These are phyloP conservation scores for Montifringilla adamsi DNA, from an alignment of 2,113 vertebrate genomes.

Conservation along the genomic window DNA sequence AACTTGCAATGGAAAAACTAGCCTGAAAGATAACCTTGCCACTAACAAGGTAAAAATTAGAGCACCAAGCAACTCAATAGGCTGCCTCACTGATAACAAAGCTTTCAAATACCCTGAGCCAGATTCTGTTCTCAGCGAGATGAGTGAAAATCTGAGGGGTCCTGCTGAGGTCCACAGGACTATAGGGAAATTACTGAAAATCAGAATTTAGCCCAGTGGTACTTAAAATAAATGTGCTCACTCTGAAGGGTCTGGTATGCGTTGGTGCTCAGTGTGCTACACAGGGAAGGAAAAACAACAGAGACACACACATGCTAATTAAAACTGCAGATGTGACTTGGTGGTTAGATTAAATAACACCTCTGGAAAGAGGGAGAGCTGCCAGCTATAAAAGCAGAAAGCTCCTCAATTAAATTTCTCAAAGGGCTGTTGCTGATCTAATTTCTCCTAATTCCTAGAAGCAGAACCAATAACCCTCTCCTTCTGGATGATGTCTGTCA, in stretches of 20 bases:
- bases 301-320: constrained; percentile 12
- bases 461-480: neutral
- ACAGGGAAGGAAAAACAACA: constrained; percentile 24
- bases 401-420: neutral
- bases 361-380: constrained; percentile 24
- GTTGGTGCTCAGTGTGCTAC: neutral
- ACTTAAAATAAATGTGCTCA: neutral
- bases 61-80: neutral
- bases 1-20: neutral
- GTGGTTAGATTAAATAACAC: constrained; percentile 46
- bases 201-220: neutral
- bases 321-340: constrained; percentile 49
- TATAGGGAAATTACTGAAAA: constrained; percentile 32
- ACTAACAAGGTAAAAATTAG: constrained; percentile 61
- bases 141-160: constrained; percentile 3
- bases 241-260: neutral
- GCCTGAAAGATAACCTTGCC: constrained; percentile 52
- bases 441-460: constrained; percentile 1
- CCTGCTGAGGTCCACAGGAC: constrained; percentile 38
- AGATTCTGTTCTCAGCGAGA: constrained; percentile 1
- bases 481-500: neutral
- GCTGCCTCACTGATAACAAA: constrained; percentile 29
- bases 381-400: constrained; percentile 25
- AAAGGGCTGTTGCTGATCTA: neutral
- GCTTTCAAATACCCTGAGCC: constrained; percentile 24